Evolutionary conservation across 2,888 invertebrate species (phyloP).

Genomic region (Liodrosophila aerea): DNA sequence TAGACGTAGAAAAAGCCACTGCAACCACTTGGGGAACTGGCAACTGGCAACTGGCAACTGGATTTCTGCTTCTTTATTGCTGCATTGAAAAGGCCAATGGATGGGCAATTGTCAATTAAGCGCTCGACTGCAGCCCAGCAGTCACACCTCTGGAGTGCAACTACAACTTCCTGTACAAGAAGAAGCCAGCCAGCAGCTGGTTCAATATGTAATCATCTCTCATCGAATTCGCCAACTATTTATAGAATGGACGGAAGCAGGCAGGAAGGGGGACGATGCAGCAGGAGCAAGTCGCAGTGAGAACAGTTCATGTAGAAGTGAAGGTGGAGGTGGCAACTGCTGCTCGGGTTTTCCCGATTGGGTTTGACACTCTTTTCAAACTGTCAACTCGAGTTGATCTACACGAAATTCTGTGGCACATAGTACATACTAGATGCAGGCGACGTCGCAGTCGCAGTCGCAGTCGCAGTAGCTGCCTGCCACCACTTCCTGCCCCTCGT

Average conservation of each 20-base stretch:
- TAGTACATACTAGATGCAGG: constrained; percentile 16
- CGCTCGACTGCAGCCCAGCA: constrained; percentile 33
- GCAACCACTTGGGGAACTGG: background rate
- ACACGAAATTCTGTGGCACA: constrained; percentile 15
- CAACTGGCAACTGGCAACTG: background rate
- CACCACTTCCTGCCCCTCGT: constrained; percentile 59
- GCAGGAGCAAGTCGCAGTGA: constrained; percentile 22
- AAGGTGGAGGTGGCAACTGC: constrained; percentile 1
- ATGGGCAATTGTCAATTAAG: constrained; percentile 49
- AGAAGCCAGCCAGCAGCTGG: constrained; percentile 27
- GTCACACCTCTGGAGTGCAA: constrained; percentile 41
- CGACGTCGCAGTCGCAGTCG: constrained; percentile 6
- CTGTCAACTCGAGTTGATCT: constrained; percentile 6
- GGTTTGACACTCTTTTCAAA: constrained; percentile 23
- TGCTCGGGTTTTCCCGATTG: constrained; percentile 19
- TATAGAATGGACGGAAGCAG: constrained; percentile 26
- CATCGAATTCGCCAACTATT: constrained; percentile 41
- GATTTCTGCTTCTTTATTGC: too few relatives aligned
- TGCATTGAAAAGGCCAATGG: background rate
- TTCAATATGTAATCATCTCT: constrained; percentile 42
- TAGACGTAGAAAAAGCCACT: background rate
- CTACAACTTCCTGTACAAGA: constrained; percentile 46
- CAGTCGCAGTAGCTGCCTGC: constrained; percentile 23
- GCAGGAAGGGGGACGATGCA: background rate
- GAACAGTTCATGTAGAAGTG: too few relatives aligned